Evolutionary conservation across 2,797 vertebrate genomes (phyloP).

Genomic region (Aulostomus chinensis): DNA sequence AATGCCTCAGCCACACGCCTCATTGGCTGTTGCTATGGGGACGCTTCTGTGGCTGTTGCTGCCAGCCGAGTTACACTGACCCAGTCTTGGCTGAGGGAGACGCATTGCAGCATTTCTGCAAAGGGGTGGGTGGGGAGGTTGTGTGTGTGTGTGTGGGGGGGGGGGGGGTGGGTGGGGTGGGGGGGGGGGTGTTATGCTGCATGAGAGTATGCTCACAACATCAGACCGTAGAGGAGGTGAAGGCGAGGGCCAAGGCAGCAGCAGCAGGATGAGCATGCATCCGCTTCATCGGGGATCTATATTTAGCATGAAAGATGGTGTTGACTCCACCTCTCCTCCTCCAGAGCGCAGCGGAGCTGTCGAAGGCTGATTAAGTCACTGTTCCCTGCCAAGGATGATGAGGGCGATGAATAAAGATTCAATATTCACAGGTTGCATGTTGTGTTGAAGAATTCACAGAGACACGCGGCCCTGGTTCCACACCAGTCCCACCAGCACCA

Average conservation of each 20-base stretch:
- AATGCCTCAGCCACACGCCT: constrained; percentile 37
- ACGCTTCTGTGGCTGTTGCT: constrained; percentile 48
- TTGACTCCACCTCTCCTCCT: constrained; percentile 8
- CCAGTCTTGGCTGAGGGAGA: constrained; percentile 79
- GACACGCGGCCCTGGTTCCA: no score
- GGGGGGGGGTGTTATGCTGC: constrained; percentile 55
- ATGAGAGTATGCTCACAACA: constrained; percentile 54
- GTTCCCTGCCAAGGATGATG: constrained; percentile 13
- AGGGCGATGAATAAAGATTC: not conserved
- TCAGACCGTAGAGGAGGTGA: constrained; percentile 36
- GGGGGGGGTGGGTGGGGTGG: constrained; percentile 48
- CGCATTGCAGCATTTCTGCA: constrained; percentile 88
- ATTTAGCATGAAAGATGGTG: constrained; percentile 58
- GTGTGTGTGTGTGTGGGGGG: no score
- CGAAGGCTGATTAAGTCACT: constrained; percentile 15
- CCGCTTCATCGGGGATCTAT: constrained; percentile 54
- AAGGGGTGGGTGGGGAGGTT: constrained; percentile 65
- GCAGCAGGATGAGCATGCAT: constrained; percentile 26
- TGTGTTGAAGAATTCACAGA: not conserved
- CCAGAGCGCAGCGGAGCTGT: constrained; percentile 14
- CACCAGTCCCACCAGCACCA: not conserved
- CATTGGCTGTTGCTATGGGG: constrained; percentile 80
- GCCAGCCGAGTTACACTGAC: constrained; percentile 81
- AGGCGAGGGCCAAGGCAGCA: constrained; percentile 27
- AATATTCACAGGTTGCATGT: constrained; percentile 3